A percentile compares a stretch with the other conserved stretches of the same genome.
Conservation (phyloP, 1,140 invertebrate genomes). For the Anthonomus grandis region DNA sequence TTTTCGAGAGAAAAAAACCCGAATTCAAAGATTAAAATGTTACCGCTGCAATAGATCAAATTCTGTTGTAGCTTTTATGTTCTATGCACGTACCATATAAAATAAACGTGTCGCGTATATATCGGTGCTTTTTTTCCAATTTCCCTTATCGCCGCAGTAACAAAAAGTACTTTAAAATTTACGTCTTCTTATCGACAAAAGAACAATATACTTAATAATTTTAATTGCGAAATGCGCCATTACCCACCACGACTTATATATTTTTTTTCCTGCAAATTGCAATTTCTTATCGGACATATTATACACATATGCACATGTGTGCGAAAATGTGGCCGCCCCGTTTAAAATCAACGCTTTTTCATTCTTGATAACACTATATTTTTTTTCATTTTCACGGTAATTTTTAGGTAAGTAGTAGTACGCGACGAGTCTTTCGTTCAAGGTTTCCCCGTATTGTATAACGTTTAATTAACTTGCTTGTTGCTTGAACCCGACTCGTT, state of each 20-base stretch:
- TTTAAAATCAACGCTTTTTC: slow-evolving; percentile 17
- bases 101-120: too few species aligned
- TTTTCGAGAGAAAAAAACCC: too few species aligned
- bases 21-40: too few species aligned
- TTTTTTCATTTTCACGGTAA: too few species aligned
- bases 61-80: too few species aligned
- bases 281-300: slow-evolving; percentile 12
- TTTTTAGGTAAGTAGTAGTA: too few species aligned
- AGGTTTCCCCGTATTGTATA: slow-evolving; percentile 9
- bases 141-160: background rate
- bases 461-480: slow-evolving; percentile 6
- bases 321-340: too few species aligned
- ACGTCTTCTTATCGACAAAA: slow-evolving; percentile 16
- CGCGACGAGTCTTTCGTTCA: slow-evolving; percentile 9
- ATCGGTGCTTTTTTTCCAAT: slow-evolving; percentile 3
- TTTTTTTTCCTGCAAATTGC: slow-evolving; percentile 21
- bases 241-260: background rate
- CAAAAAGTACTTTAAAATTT: slow-evolving; percentile 9
- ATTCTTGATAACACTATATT: slow-evolving; percentile 5
- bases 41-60: too few species aligned
- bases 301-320: too few species aligned
- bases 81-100: too few species aligned
- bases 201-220: slow-evolving; percentile 17
- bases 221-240: slow-evolving; percentile 16
- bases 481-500: too few species aligned